Conservation (phyloP, 2,888 invertebrate genomes). For the Eristalis intricaria region DNA sequence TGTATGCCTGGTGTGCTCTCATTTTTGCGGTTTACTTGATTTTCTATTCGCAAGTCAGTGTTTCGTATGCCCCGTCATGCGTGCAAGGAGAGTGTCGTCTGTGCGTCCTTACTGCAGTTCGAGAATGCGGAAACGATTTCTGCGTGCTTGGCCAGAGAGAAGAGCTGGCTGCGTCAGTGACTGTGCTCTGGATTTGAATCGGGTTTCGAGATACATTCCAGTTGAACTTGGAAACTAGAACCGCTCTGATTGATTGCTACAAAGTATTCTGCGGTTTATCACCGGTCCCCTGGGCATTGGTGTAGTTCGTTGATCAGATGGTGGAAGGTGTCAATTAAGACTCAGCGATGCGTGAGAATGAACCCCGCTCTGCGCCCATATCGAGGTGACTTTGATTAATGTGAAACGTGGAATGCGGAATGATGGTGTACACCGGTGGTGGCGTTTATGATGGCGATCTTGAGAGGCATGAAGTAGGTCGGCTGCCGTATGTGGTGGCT, state of each 20-base stretch:
- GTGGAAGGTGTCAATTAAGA: slow-evolving; percentile 47
- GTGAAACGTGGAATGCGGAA: slow-evolving; percentile 38
- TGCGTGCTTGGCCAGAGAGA: not conserved
- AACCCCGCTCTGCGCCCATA: not conserved
- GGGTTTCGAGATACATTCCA: not conserved
- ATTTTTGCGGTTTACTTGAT: slow-evolving; percentile 58
- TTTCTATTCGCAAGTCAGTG: slow-evolving; percentile 40
- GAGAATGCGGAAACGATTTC: slow-evolving; percentile 65
- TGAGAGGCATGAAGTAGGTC: slow-evolving; percentile 3
- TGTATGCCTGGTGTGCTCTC: slow-evolving; percentile 23
- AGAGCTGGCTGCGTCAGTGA: not conserved
- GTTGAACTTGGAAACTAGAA: not conserved
- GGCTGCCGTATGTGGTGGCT: not conserved
- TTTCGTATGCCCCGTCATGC: slow-evolving; percentile 55
- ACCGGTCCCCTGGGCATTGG: not conserved
- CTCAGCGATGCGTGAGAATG: slow-evolving; percentile 54
- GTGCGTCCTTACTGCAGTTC: slow-evolving; percentile 9
- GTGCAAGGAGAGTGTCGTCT: slow-evolving; percentile 17
- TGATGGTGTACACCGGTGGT: slow-evolving; percentile 7
- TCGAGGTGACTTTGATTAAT: slow-evolving; percentile 49
- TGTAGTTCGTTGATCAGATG: slow-evolving; percentile 10
- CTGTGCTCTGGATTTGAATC: not conserved
- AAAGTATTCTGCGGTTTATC: slow-evolving; percentile 7
- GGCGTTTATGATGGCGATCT: not conserved
- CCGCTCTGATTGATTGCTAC: slow-evolving; percentile 23